Conservation (phyloP, 1,140 invertebrate species). For the Magallana gigas region DNA sequence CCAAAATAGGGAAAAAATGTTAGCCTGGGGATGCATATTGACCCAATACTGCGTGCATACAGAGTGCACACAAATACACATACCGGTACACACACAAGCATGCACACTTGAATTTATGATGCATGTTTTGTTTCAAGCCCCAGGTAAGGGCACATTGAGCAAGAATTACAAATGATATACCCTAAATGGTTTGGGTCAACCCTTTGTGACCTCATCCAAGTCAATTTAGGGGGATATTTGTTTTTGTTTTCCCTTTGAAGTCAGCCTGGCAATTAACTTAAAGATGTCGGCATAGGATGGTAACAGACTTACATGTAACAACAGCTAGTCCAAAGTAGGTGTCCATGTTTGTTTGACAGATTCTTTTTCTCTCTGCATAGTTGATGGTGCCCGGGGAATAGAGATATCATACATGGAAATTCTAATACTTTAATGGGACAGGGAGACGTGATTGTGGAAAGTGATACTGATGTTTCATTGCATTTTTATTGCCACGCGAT, state of each 20-base stretch:
- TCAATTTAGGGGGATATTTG: background rate
- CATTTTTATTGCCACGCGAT: too few relatives aligned
- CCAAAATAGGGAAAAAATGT: background rate
- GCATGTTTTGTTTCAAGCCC: slow-evolving; percentile 20
- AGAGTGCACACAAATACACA: background rate
- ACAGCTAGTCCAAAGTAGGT: too few relatives aligned
- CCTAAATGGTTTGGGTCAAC: background rate
- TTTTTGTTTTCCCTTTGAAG: slow-evolving; percentile 5
- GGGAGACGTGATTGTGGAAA: too few relatives aligned
- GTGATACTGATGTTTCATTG: too few relatives aligned
- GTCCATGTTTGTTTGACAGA: too few relatives aligned
- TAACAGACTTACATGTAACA: too few relatives aligned
- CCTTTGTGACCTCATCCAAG: slow-evolving; percentile 2
- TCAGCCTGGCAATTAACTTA: background rate
- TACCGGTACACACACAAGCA: background rate
- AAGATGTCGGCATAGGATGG: background rate
- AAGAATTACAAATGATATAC: slow-evolving; percentile 34
- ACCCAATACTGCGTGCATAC: background rate
- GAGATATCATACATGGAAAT: too few relatives aligned
- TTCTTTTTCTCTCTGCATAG: too few relatives aligned
- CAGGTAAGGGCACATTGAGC: background rate
- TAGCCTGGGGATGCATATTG: background rate
- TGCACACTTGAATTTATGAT: background rate
- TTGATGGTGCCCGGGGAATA: too few relatives aligned
- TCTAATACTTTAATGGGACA: too few relatives aligned